phyloP scores from a whole-genome alignment of 53 echinoderm and acorn worm species.

The Holothuria leucospilota region DNA sequence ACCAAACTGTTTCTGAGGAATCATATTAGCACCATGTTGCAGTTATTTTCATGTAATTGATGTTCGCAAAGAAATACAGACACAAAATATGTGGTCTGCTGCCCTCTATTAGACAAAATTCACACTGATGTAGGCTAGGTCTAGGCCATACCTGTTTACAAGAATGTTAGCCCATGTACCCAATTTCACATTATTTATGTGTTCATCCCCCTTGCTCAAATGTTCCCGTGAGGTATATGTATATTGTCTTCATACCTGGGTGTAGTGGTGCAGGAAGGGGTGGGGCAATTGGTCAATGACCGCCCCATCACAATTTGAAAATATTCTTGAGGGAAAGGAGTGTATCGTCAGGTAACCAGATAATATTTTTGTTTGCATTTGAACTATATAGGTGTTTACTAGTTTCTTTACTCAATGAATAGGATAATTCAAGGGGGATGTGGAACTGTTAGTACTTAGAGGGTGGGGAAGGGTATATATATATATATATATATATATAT shows the following conservation, averaged over 20 bases:
- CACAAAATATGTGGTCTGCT: not conserved
- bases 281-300: slow-evolving; percentile 1
- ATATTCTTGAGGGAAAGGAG: no score
- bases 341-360: no score
- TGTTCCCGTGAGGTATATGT: not conserved
- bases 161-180: not conserved
- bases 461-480: no score
- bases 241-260: not conserved
- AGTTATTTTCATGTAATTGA: no score
- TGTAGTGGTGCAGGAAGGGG: slow-evolving; percentile 15
- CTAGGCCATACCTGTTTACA: slow-evolving; percentile 24
- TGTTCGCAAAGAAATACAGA: slow-evolving; percentile 1
- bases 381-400: no score
- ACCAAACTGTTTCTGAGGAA: not conserved
- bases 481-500: no score
- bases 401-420: no score
- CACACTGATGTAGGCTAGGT: no score
- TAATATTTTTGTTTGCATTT: no score
- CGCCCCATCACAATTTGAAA: not conserved
- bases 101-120: not conserved
- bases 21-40: no score
- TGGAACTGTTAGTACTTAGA: no score
- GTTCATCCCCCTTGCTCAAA: not conserved
- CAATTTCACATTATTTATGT: not conserved
- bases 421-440: no score